Conservation (phyloP, 2,888 invertebrate genomes). For the Lycia hirtaria region DNA sequence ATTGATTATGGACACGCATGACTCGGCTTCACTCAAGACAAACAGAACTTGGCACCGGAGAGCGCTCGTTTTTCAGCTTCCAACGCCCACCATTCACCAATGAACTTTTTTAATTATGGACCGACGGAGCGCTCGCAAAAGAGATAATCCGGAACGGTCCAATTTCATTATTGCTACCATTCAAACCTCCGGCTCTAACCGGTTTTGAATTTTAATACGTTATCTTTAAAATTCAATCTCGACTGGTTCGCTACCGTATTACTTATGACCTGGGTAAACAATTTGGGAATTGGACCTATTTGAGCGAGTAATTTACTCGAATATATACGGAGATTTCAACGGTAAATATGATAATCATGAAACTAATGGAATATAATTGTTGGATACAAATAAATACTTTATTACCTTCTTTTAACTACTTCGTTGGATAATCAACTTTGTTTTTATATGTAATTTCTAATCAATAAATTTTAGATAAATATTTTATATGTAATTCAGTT, state of each 20-base stretch:
- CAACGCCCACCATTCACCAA: slow-evolving; percentile 37
- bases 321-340: too few relatives aligned
- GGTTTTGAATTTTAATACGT: slow-evolving; percentile 20
- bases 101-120: slow-evolving; percentile 48
- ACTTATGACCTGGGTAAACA: slow-evolving; percentile 10
- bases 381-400: too few relatives aligned
- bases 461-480: too few relatives aligned
- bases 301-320: neutral
- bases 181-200: slow-evolving; percentile 27
- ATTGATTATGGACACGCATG: neutral
- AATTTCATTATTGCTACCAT: slow-evolving; percentile 44
- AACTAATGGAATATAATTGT: too few relatives aligned
- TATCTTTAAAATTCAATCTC: slow-evolving; percentile 19
- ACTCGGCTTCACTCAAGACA: slow-evolving; percentile 25
- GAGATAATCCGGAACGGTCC: slow-evolving; percentile 45
- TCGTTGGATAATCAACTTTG: too few relatives aligned
- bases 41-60: slow-evolving; percentile 41
- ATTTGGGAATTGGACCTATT: slow-evolving; percentile 1
- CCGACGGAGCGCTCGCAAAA: slow-evolving; percentile 37
- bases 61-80: slow-evolving; percentile 44
- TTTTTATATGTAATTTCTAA: too few relatives aligned
- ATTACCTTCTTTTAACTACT: too few relatives aligned
- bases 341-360: too few relatives aligned
- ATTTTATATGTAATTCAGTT: too few relatives aligned
- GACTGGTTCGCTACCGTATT: neutral